Conservation (phyloP, 2,888 invertebrate genomes). For the Dynastes grantii region DNA sequence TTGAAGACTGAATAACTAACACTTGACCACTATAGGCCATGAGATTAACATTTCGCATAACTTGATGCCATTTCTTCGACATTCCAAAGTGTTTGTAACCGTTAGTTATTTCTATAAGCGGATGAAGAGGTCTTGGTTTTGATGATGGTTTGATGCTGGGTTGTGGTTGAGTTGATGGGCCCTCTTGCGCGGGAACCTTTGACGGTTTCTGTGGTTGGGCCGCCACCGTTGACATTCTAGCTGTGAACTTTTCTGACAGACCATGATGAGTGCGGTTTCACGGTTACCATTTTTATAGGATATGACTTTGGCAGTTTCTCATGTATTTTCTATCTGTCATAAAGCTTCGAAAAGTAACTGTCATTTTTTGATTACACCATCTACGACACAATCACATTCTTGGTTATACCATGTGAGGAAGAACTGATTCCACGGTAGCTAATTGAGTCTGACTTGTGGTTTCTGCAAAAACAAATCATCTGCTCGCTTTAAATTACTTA, state of each 20-base stretch:
- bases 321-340: no score
- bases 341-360: no score
- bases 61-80: conserved; percentile 51
- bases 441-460: no score
- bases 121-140: conserved; percentile 48
- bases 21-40: conserved; percentile 54
- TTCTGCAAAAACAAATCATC: no score
- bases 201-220: conserved; percentile 11
- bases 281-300: neutral
- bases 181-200: neutral
- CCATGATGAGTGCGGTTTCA: conserved; percentile 21
- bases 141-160: neutral
- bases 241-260: conserved; percentile 43
- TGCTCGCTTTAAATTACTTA: no score
- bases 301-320: neutral
- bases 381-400: no score
- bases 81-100: conserved; percentile 54
- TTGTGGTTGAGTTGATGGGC: conserved; percentile 16
- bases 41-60: conserved; percentile 53
- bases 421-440: no score
- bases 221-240: conserved; percentile 39
- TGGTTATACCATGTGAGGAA: no score
- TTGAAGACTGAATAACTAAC: conserved; percentile 43
- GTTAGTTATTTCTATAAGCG: conserved; percentile 54
- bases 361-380: no score